Evolutionary conservation across 2,888 invertebrate species (phyloP), one percentile per base, ranked within the genome.

Genomic region (Hirudinaria manillensis): DNA sequence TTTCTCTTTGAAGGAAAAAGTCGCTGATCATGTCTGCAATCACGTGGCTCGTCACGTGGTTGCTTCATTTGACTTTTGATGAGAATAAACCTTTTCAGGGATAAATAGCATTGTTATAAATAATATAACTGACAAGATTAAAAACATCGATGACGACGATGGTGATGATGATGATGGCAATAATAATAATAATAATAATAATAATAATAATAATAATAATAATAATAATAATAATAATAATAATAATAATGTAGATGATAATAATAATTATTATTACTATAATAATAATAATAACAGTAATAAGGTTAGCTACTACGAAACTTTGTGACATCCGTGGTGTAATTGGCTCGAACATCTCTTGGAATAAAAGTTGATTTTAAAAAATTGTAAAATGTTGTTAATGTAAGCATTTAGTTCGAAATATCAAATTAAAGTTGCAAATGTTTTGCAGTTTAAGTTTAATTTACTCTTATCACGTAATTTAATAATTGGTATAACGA

Each of bases 201-300:
- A 66, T 66, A 24, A 66, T 24, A 24, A 66, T 66, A 24, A 66
- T 66, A 24, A 66, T 66, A 24, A 66, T 66, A 24, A 66, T 66
- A 24, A 66, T 27, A 24, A 66, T 66, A 24, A 66, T 66, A 24
- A 66, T 66, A 24, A 66, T 66, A 24, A 66, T 66, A 24, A 66
- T 66, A 24, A 66, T 66, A 24, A 66, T 66, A 24, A 66, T 66
- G 27, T 16, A 16, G 27, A 66, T 66, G 27, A 66, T 27, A 24
- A 24, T 66, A 24, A 66, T 66, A 24, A 66, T 19, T 10, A 65
- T 16, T 10, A 65, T 65, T 10, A 24, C 24, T 10, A 65, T 65
- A 10, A 65, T 65, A 10, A 65, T 68, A 7, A 68, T 68, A 10
- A 68, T 68, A 7, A 68, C 34, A 10, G 13, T 68, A 7, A 68